Percentiles rank a stretch among this genome's conserved stretches.
These are phyloP conservation scores for Phoebastria nigripes DNA, from an alignment of 2,797 vertebrate species.

Conservation along the genomic window DNA sequence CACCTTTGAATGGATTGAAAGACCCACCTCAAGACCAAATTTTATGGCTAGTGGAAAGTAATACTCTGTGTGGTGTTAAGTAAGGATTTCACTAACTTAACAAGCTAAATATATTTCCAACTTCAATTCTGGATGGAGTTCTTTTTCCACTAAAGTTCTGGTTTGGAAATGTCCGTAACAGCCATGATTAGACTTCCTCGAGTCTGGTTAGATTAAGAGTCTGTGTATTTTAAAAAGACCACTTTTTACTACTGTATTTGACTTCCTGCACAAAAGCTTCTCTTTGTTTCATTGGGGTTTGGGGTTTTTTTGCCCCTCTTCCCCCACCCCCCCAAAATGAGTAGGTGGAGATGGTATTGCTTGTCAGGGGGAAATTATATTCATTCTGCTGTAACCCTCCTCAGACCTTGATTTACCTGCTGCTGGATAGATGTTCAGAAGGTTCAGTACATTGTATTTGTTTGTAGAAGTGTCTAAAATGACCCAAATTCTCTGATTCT, in stretches of 20 bases:
- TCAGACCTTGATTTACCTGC: not conserved
- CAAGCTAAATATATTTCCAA: not conserved
- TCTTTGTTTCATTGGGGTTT: not conserved
- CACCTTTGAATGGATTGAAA: not conserved
- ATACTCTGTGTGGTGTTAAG: not conserved
- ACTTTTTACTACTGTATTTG: not conserved
- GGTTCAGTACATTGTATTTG: not conserved
- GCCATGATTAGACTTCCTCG: not conserved
- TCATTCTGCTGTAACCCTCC: not conserved
- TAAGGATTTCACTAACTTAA: not conserved
- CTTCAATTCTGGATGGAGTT: not conserved
- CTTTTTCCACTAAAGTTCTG: not conserved
- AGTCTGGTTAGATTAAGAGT: not conserved
- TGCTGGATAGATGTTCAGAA: not conserved
- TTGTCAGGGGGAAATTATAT: not conserved
- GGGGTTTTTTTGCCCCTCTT: not conserved
- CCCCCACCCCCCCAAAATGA: too few species aligned
- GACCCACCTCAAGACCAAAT: not conserved
- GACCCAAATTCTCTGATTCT: not conserved
- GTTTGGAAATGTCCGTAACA: not conserved
- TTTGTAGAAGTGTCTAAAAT: not conserved
- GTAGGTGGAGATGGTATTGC: not conserved
- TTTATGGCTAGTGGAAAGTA: not conserved
- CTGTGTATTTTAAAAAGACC: not conserved
- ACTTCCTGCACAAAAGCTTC: not conserved